Conservation (phyloP, 2,113 vertebrate species). For the Ursus arctos region DNA sequence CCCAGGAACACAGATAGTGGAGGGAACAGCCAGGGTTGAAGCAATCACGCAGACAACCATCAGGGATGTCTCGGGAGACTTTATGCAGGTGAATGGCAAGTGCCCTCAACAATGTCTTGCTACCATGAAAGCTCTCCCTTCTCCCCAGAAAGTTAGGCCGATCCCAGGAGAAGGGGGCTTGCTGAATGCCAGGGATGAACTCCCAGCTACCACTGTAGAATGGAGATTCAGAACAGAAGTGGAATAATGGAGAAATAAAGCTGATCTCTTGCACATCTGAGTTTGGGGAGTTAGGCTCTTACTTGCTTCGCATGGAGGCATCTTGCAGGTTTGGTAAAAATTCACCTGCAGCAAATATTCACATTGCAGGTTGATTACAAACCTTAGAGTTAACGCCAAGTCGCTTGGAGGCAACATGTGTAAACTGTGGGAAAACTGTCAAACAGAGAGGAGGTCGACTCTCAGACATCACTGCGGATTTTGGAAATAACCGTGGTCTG, state of each 20-base stretch:
- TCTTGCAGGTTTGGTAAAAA: background rate
- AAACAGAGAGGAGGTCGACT: background rate
- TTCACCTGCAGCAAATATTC: background rate
- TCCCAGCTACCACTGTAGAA: background rate
- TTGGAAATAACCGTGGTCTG: background rate
- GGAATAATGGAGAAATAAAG: background rate
- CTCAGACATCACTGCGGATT: conserved; percentile 2
- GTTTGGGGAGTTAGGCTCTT: background rate
- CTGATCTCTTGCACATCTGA: background rate
- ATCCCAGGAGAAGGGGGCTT: background rate
- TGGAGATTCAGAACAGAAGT: background rate
- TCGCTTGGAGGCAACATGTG: background rate
- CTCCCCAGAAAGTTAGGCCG: background rate
- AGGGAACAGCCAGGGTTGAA: background rate
- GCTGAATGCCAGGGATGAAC: background rate
- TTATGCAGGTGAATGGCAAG: background rate
- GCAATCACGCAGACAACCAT: background rate
- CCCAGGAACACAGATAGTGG: background rate
- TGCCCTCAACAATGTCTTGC: background rate
- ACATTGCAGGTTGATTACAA: background rate
- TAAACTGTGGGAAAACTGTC: background rate
- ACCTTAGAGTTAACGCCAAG: background rate
- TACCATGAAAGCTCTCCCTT: background rate
- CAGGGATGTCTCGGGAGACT: background rate
- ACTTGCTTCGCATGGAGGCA: background rate